Conservation (phyloP, 2,888 invertebrate genomes). For the Pammene fasciana region DNA sequence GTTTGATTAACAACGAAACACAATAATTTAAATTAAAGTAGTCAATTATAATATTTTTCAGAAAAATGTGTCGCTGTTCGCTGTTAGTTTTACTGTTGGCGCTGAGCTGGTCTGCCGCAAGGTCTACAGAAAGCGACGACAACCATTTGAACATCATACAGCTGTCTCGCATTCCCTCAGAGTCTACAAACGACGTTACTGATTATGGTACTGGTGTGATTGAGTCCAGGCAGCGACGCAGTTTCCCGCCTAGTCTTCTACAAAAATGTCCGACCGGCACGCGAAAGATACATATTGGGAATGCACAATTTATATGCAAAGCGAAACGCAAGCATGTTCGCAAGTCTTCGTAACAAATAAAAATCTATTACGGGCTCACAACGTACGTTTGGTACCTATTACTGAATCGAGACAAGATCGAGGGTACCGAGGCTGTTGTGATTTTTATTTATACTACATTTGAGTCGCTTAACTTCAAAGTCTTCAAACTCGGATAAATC, state of each 20-base stretch:
- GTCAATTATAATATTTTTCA: background rate
- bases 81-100: conserved; percentile 1
- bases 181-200: background rate
- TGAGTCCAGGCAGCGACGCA: background rate
- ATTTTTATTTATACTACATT: no score
- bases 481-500: no score
- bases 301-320: background rate
- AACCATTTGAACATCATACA: background rate
- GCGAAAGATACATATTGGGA: background rate
- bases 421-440: no score
- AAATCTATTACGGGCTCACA: no score
- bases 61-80: conserved; percentile 8
- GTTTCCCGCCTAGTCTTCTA: background rate
- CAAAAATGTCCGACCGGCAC: background rate
- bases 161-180: background rate
- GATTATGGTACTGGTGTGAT: background rate
- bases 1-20: no score
- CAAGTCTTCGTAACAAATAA: background rate
- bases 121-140: background rate
- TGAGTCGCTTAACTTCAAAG: no score
- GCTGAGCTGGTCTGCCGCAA: background rate
- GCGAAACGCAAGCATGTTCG: background rate
- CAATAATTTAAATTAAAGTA: no score
- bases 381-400: no score
- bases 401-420: no score